phyloP scores from a whole-genome alignment of 2,113 vertebrate species.

The Nesogale talazaci region DNA sequence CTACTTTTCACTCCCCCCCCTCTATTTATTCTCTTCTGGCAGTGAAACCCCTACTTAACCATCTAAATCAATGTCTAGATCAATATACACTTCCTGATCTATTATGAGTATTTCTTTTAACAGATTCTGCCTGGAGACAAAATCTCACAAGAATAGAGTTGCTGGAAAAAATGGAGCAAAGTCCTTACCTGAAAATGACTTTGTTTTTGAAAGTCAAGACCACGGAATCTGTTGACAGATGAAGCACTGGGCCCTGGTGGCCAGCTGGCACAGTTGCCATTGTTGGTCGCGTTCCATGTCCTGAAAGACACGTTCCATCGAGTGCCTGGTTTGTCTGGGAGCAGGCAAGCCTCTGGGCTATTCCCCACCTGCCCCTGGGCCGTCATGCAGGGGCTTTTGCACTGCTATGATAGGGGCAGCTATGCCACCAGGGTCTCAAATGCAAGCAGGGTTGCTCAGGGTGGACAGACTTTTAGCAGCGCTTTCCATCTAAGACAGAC shows the following conservation, averaged over 20 bases:
- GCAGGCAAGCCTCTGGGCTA: not conserved
- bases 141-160: not conserved
- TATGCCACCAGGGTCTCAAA: not conserved
- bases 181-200: not conserved
- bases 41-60: not conserved
- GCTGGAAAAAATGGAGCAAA: not conserved
- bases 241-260: not conserved
- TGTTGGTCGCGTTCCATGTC: not conserved
- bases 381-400: not conserved
- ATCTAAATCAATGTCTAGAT: constrained; percentile 52
- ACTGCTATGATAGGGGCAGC: not conserved
- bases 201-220: constrained; percentile 4
- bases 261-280: not conserved
- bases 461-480: not conserved
- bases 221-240: not conserved
- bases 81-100: not conserved
- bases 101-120: not conserved
- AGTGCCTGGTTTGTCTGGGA: not conserved
- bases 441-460: not conserved
- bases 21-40: not conserved
- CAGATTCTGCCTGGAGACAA: constrained; percentile 15
- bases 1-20: too few relatives aligned
- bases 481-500: not conserved
- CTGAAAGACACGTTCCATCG: not conserved
- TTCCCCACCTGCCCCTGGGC: not conserved